Percentiles rank a stretch among this genome's conserved stretches.
phyloP scores from a whole-genome alignment of 2,888 invertebrate genomes.

The Perizoma flavofasciatum region DNA sequence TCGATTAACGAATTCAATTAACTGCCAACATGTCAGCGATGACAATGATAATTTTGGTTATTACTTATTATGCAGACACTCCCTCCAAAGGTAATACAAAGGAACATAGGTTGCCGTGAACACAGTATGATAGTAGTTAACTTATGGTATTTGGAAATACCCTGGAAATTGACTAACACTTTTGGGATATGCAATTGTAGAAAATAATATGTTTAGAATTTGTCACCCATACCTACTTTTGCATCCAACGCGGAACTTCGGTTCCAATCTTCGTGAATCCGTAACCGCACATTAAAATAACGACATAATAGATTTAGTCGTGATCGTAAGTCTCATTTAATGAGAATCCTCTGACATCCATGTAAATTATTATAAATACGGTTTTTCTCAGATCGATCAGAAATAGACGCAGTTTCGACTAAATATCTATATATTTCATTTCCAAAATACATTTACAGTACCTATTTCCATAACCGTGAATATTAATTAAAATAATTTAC shows the following conservation, averaged over 20 bases:
- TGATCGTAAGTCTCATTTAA: slow-evolving; percentile 32
- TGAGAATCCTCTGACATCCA: slow-evolving; percentile 28
- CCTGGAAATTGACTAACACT: slow-evolving; percentile 25
- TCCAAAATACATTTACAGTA: slow-evolving; percentile 30
- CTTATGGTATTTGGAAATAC: slow-evolving; percentile 36
- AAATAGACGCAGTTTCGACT: slow-evolving; percentile 31
- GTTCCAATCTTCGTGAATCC: slow-evolving; percentile 21
- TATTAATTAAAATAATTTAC: slow-evolving; percentile 27
- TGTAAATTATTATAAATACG: slow-evolving; percentile 21
- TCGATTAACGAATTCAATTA: background rate
- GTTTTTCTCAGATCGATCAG: slow-evolving; percentile 16
- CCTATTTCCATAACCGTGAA: slow-evolving; percentile 24
- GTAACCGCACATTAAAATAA: slow-evolving; percentile 35
- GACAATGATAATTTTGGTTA: slow-evolving; percentile 27
- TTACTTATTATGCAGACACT: slow-evolving; percentile 30
- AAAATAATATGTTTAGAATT: slow-evolving; percentile 15
- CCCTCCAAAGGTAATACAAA: slow-evolving; percentile 18
- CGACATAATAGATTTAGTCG: slow-evolving; percentile 29
- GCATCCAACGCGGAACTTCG: slow-evolving; percentile 29
- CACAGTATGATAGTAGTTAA: slow-evolving; percentile 20
- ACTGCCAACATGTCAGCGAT: slow-evolving; percentile 10
- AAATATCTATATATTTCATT: slow-evolving; percentile 35
- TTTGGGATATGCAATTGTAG: slow-evolving; percentile 15
- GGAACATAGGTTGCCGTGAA: slow-evolving; percentile 22
- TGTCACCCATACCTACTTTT: background rate